A percentile compares a stretch with the other conserved stretches of the same genome.
Conservation (phyloP, 2,888 invertebrate genomes). For the Cheilosia soror region DNA sequence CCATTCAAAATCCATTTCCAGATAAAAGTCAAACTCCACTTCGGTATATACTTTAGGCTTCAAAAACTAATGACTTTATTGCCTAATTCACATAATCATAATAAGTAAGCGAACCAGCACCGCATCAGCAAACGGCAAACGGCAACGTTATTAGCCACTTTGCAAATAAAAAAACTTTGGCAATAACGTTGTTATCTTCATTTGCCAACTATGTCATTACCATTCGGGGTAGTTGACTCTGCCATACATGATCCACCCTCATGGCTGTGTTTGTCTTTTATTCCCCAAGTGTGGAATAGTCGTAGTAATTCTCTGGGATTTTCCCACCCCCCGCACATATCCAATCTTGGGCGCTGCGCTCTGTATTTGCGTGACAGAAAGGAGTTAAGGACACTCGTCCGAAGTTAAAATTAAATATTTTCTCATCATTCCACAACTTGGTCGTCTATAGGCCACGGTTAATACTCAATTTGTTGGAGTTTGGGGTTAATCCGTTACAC, state of each 20-base stretch:
- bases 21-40: conserved; percentile 16
- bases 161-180: conserved; percentile 65
- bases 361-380: conserved; percentile 62
- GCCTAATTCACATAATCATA: conserved; percentile 57
- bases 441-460: conserved; percentile 43
- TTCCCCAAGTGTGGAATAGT: conserved; percentile 25
- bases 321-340: conserved; percentile 33
- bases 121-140: conserved; percentile 17
- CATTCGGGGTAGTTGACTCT: conserved; percentile 70
- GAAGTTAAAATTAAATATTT: conserved; percentile 72
- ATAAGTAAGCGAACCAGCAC: not conserved
- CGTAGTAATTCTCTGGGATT: conserved; percentile 45
- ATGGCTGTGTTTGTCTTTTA: not conserved
- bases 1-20: conserved; percentile 43
- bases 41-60: not conserved
- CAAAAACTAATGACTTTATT: conserved; percentile 62
- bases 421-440: conserved; percentile 49
- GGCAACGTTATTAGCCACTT: conserved; percentile 52
- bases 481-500: conserved; percentile 34
- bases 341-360: conserved; percentile 19
- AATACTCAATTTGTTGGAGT: conserved; percentile 64
- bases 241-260: conserved; percentile 17
- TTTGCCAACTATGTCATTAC: conserved; percentile 72
- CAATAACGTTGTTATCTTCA: conserved; percentile 71
- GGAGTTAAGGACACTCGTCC: conserved; percentile 55